A percentile compares a stretch with the other conserved stretches of the same genome.
Conservation (phyloP, 2,113 vertebrate species). For the Brachyhypopomus occidentalis region DNA sequence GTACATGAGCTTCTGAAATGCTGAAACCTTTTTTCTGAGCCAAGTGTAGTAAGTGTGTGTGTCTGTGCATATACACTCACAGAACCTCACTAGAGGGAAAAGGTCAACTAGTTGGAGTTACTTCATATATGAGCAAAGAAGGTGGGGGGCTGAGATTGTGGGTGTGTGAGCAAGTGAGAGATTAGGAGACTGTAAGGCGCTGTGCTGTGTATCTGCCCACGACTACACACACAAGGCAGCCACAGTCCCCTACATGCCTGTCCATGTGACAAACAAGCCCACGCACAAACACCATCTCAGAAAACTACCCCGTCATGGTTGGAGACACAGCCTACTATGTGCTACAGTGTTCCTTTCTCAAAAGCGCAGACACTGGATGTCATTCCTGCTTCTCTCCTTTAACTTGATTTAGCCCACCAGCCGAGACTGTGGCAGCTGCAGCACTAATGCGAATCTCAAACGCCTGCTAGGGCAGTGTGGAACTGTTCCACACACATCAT, state of each 20-base stretch:
- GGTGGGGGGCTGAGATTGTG: neutral
- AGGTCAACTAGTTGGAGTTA: conserved; percentile 41
- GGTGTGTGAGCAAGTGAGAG: neutral
- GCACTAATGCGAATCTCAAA: neutral
- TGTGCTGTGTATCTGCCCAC: neutral
- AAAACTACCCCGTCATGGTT: neutral
- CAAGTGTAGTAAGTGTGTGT: no score
- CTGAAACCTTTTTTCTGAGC: no score
- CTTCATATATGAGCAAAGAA: conserved; percentile 18
- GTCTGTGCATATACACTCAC: neutral
- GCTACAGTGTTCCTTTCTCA: neutral
- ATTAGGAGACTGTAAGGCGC: no score
- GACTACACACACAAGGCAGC: neutral
- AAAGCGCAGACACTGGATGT: neutral
- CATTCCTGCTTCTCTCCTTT: neutral
- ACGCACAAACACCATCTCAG: neutral
- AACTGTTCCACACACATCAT: neutral
- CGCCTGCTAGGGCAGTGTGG: neutral
- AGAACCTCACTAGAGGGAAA: neutral
- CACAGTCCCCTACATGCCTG: neutral
- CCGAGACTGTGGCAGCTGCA: neutral
- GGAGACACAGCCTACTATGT: neutral
- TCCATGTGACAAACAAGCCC: neutral
- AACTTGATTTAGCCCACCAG: neutral
- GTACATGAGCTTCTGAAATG: neutral